These are phyloP conservation scores for Dichetophora obliterata DNA, from an alignment of 2,888 invertebrate genomes.

Conservation along the genomic window DNA sequence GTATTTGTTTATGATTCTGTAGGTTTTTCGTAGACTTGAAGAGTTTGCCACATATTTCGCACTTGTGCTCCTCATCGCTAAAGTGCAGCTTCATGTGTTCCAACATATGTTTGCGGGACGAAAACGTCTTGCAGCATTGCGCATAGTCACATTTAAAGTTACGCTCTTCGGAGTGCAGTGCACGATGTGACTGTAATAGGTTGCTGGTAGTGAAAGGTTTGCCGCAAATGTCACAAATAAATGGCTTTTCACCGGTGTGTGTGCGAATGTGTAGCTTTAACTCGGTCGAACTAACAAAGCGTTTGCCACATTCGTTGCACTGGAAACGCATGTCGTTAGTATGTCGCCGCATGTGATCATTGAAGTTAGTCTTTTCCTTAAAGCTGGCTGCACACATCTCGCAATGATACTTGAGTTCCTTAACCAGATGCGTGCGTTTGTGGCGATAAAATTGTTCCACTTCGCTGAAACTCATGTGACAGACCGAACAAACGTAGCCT, in stretches of 20 bases:
- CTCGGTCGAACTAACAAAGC: constrained; percentile 34
- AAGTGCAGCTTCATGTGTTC: constrained; percentile 62
- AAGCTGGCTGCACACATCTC: constrained; percentile 64
- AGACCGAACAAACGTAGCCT: constrained; percentile 56
- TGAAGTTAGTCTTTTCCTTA: constrained; percentile 62
- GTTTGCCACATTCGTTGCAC: constrained; percentile 31
- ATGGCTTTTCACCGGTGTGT: constrained; percentile 51
- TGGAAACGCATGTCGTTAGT: constrained; percentile 57
- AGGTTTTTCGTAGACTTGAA: constrained; percentile 66
- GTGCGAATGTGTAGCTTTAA: constrained; percentile 35
- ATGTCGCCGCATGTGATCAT: constrained; percentile 63
- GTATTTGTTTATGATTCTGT: constrained; percentile 66
- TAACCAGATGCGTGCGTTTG: constrained; percentile 54
- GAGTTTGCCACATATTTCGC: constrained; percentile 63
- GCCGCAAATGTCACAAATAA: constrained; percentile 57
- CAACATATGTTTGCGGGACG: constrained; percentile 56
- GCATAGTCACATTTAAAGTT: constrained; percentile 61
- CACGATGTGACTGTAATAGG: constrained; percentile 57
- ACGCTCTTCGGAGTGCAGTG: constrained; percentile 59
- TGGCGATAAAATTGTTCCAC: constrained; percentile 59
- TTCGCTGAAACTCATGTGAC: constrained; percentile 57
- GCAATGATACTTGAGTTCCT: constrained; percentile 60
- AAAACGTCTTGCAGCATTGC: constrained; percentile 59
- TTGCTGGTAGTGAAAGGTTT: constrained; percentile 56
- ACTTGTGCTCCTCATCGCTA: constrained; percentile 62